phyloP scores from a whole-genome alignment of 2,888 invertebrate species.

The Nephrotoma appendiculata region DNA sequence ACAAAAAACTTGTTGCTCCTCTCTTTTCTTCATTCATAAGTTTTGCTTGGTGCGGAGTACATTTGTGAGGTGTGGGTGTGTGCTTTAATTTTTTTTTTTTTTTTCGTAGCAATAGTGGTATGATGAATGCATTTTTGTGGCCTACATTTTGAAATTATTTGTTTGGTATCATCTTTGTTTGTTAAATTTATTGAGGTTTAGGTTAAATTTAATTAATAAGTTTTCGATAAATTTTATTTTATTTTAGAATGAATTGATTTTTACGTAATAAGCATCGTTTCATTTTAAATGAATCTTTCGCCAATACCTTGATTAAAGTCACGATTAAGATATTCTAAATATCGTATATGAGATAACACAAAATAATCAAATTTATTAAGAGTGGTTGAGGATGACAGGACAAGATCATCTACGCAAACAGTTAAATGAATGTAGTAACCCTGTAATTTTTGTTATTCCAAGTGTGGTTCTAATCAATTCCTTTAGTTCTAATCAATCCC shows the following conservation, averaged over 20 bases:
- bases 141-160: background rate
- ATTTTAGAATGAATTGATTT: background rate
- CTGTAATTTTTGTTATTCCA: too few relatives aligned
- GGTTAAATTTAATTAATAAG: background rate
- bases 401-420: too few relatives aligned
- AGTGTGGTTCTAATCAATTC: too few relatives aligned
- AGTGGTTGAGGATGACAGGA: too few relatives aligned
- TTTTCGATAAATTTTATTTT: background rate
- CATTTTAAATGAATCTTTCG: background rate
- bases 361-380: too few relatives aligned
- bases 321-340: too few relatives aligned
- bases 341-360: too few relatives aligned
- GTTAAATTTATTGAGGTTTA: background rate
- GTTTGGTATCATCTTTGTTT: background rate
- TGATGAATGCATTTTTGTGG: background rate
- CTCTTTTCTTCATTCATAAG: constrained; percentile 2
- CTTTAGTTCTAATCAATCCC: too few relatives aligned
- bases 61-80: background rate
- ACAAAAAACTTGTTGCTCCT: background rate
- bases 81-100: background rate
- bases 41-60: background rate
- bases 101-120: background rate
- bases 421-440: too few relatives aligned
- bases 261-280: background rate
- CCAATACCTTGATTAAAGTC: background rate